Base-by-base conservation (phyloP, 2,888 invertebrate genomes). In the Hirudinaria manillensis region DNA sequence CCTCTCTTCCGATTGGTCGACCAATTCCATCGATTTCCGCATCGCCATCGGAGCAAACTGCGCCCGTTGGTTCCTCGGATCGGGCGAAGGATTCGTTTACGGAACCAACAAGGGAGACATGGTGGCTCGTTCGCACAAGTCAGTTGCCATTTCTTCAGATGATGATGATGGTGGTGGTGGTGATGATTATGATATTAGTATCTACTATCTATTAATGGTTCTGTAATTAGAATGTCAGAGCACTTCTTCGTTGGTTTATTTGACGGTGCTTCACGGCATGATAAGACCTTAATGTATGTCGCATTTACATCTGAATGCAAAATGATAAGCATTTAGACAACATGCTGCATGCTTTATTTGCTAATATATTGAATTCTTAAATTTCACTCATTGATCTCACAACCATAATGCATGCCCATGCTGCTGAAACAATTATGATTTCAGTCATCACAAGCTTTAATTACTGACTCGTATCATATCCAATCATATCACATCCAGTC, bases 81-180 rank as follows among this genome's bases (percentile, higher is more conserved):
- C 92, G 0, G 93, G 93, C 0, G 91, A 92, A 83, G 93, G 93
- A 1, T 88, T 93, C 76, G 90, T 92, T 72, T 93, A 92, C 85
- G 93, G 92, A 32, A 93, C 93, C 79, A 93, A 92, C 84, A 90
- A 90, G 27, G 93, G 93, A 74, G 91, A 92, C 82, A 88, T 93
- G 21, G 32, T 68, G 4, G 68, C 32, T 34, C 32, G n/a, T 13
- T 16, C 80, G 81, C 71, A 80, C 83, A 75, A 83, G 82, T 78
- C 79, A 80, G 74, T 82, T 82, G 21, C n/a, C n/a, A n/a, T n/a
- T n/a, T n/a, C n/a, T n/a, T n/a, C n/a, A n/a, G n/a, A n/a, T 53
- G 53, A 53, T 53, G 53, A 53, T 53, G 21, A 53, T 19, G 53
- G 16, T 19, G 76, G 77, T 76, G 76, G 24, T 61, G 77, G 71